Base-by-base conservation (phyloP, 1,140 invertebrate species). In the Homalodisca vitripennis region DNA sequence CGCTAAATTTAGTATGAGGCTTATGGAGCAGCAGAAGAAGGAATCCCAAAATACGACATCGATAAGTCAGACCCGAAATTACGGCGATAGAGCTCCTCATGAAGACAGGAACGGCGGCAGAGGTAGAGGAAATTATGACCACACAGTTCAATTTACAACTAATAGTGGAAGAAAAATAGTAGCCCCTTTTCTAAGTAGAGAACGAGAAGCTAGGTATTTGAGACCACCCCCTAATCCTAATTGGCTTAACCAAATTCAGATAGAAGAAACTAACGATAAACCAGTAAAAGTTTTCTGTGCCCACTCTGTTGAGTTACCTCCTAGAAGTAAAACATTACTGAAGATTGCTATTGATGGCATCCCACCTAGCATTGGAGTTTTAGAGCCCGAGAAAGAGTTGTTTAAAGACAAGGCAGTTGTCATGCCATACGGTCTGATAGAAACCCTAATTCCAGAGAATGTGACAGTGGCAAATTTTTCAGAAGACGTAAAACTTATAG, bases 381-480 rank as follows among this genome's bases (percentile, higher is more conserved):
- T 60, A 13, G 26, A 60, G n/a, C 24, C 24, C 22, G 29, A 13
- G 14, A n/a, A 13, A 26, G 55, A 60, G 24, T 22, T 60, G 27
- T 60, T 60, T 26, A 60, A 60, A 26, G 55, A 60, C 22, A 30
- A 29, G n/a, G 26, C 55, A 60, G 14, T 60, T 13, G 27, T 60
- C 14, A 60, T 60, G 13, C 55, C 55, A 6, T 30, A 26, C 29
- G 55, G 55, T 27, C 24, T 60, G 24, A 60, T 60, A 14, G 10
- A 26, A 26, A 24, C 26, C 24, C 24, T 30, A 29, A 14, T n/a
- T 14, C 24, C 55, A 60, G 26, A 60, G 13, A 60, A 30, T 27
- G 24, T 60, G 12, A 13, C 29, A 60, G 24, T 60, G 14, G 55
- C 55, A 14, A 60, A 60, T 26, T 30, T 27, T 10, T 22, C 55